Evolutionary conservation across 2,797 vertebrate species (phyloP), one percentile per base, ranked within the genome.

Genomic region (Nothura maculosa): DNA sequence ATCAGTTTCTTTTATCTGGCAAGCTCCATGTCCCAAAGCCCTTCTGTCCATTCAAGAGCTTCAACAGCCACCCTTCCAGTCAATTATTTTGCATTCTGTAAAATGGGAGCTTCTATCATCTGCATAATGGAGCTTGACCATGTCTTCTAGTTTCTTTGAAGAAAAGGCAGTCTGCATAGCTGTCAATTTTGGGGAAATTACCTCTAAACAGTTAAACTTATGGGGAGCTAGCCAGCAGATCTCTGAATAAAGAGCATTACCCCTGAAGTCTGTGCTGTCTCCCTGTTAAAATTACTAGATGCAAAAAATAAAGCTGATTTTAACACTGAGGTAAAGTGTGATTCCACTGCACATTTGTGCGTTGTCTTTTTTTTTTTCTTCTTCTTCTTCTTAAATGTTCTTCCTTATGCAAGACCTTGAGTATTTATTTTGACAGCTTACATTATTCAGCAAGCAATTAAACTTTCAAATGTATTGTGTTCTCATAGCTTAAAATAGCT

Each of bases 391-490:
- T 50, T 50, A 50, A 72, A 92, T 64, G 47, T 69, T 96, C 94
- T 92, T 50, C 81, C 87, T 94, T 92, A 90, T 78, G 90, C 93
- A 94, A 96, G 94, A 92, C 93, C 93, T 92, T 85, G 88, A 95
- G 84, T 94, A 93, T 95, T 94, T 96, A 94, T 96, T 96, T 95
- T 96, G 95, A 96, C 94, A 96, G 91, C 88, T 92, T 94, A 88
- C 88, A 90, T 95, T 96, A 93, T 96, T 95, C 95, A 94, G 93
- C 88, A 91, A 94, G 95, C 96, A 95, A 96, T 96, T 96, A 96
- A 94, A 93, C 92, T 96, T 96, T 96, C 93, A 94, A 78, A 96
- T 94, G 91, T 78, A 95, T 96, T 96, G 95, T 96, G 94, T 90
- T 96, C 96, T 91, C 89, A 67, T 60, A 28, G 85, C 94, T 94